phyloP scores from a whole-genome alignment of 1,140 invertebrate species.

The Luehdorfia chinensis region DNA sequence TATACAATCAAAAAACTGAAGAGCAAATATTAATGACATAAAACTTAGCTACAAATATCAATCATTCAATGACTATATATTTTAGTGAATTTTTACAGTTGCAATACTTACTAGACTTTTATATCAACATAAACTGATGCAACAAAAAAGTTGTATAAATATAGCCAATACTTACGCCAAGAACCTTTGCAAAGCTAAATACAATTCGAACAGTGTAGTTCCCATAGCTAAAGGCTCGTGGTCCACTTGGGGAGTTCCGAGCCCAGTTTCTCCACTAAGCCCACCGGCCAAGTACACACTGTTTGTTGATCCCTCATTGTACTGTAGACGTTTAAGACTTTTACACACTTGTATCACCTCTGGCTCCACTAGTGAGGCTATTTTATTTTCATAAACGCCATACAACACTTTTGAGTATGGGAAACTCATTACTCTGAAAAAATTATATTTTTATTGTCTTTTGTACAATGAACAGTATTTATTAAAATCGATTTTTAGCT shows the following conservation, averaged over 20 bases:
- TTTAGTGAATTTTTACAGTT: no score
- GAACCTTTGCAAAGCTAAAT: slow-evolving; percentile 92
- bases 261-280: slow-evolving; percentile 71
- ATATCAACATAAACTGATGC: no score
- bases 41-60: no score
- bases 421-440: slow-evolving; percentile 77
- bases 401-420: slow-evolving; percentile 85
- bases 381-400: slow-evolving; percentile 86
- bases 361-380: slow-evolving; percentile 83
- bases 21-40: no score
- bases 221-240: slow-evolving; percentile 85
- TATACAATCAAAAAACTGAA: no score
- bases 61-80: no score
- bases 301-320: slow-evolving; percentile 55
- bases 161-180: slow-evolving; percentile 71
- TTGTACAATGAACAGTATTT: no score
- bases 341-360: slow-evolving; percentile 85
- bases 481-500: no score
- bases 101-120: no score
- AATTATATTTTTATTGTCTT: not conserved
- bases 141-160: no score
- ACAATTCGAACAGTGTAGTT: slow-evolving; percentile 93
- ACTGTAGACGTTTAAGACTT: slow-evolving; percentile 81
- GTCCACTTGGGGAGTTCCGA: slow-evolving; percentile 69
- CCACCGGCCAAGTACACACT: slow-evolving; percentile 65